Conservation (phyloP, 1,140 invertebrate genomes). For the Achroia grisella region DNA sequence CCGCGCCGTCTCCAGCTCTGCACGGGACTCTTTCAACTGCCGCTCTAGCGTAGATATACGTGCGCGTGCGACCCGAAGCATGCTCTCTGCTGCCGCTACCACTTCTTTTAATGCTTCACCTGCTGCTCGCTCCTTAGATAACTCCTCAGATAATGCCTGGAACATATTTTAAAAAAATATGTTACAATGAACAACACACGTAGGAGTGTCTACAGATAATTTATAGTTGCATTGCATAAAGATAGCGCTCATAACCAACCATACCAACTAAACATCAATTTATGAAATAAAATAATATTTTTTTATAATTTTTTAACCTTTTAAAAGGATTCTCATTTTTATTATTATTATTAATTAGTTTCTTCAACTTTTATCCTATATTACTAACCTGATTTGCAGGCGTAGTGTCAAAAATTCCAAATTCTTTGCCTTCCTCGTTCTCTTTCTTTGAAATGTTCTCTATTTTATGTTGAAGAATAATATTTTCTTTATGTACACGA, state of each 20-base stretch:
- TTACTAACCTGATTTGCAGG: conserved; percentile 27
- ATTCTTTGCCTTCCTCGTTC: conserved; percentile 16
- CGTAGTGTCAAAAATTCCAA: conserved; percentile 4
- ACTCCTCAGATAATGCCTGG: conserved; percentile 36
- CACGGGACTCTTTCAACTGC: conserved; percentile 40
- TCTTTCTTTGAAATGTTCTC: conserved; percentile 43
- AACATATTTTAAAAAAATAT: too few relatives aligned
- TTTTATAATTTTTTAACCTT: too few relatives aligned
- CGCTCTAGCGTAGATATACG: conserved; percentile 46
- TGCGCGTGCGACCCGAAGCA: conserved; percentile 50
- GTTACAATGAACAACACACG: too few relatives aligned
- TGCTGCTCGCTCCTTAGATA: conserved; percentile 43
- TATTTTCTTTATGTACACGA: conserved; percentile 44
- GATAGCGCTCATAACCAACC: too few relatives aligned
- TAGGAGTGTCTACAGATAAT: too few relatives aligned
- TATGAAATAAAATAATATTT: too few relatives aligned
- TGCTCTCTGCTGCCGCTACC: conserved; percentile 46
- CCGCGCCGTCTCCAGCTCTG: conserved; percentile 18
- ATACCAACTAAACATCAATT: too few relatives aligned
- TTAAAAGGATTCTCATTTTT: too few relatives aligned
- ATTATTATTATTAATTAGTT: too few relatives aligned
- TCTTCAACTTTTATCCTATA: too few relatives aligned
- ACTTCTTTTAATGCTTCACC: conserved; percentile 48
- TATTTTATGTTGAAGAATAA: conserved; percentile 40
- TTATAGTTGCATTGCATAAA: too few relatives aligned